Evolutionary conservation across 2,888 invertebrate genomes (phyloP), one percentile per base, ranked within the genome.

Genomic region (Xestia sexstrigata): DNA sequence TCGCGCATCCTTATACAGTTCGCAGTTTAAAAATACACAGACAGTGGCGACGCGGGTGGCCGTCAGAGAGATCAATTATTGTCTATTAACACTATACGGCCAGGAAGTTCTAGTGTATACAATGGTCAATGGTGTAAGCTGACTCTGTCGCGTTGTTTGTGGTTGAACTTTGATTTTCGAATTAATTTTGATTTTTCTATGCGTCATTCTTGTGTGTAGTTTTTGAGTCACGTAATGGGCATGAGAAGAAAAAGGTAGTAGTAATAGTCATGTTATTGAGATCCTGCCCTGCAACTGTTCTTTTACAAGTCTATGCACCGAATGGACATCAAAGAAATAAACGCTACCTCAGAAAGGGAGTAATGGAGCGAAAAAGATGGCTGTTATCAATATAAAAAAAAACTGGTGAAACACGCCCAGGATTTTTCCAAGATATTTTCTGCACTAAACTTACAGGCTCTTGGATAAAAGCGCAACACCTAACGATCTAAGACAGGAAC

Each of bases 11-110:
- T n/a, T n/a, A n/a, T n/a, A 17, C 68, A 35, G 80, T 73, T 66
- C 67, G 85, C 87, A 89, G 85, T 65, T 87, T 90, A 92, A 91
- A 93, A 91, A 92, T 91, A 93, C 88, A 92, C 91, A 90, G 8
- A 73, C 82, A 87, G 88, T 79, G 85, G 79, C 95, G 89, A 93
- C 93, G 94, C 94, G 95, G 94, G 95, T 95, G 95, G 95, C 92
- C 94, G 87, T 84, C 82, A 82, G 85, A 88, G 90, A 91, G 91
- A 95, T 95, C 95, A 95, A 95, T 95, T 95, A 95, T 94, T 94
- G 91, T 91, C 93, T 93, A 94, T 95, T 95, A 95, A 92, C 95
- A 95, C 94, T 90, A 91, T 90, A 91, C 87, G 83, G 84, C 89
- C 93, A 92, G 93, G 93, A 94, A 92, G 89, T 84, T 84, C 69